These are phyloP conservation scores for Bubo bubo DNA, from an alignment of 2,113 vertebrate species.

Conservation along the genomic window DNA sequence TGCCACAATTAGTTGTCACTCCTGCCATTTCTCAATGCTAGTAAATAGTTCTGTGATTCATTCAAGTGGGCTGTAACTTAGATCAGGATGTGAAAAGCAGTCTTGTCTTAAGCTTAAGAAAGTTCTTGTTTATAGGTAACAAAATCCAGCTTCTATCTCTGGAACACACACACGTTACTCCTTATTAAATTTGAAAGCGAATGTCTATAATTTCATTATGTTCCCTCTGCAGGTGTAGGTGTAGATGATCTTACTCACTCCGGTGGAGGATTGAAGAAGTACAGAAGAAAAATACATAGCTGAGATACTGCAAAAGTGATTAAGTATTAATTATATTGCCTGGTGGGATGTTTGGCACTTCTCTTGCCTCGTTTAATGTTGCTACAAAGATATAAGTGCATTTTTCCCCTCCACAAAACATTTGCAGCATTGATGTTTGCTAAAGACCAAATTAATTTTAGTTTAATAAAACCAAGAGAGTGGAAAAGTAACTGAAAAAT, in stretches of 20 bases:
- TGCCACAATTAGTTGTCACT: background rate
- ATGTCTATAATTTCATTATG: background rate
- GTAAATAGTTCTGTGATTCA: constrained; percentile 2
- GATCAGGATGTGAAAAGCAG: background rate
- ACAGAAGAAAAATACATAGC: background rate
- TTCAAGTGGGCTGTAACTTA: background rate
- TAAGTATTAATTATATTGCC: background rate
- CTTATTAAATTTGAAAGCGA: constrained; percentile 36
- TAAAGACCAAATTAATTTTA: background rate
- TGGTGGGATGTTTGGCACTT: background rate
- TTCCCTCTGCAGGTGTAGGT: background rate
- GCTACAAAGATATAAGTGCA: background rate
- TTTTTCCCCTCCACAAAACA: background rate
- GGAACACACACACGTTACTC: background rate
- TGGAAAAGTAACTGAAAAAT: background rate
- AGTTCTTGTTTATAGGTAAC: background rate
- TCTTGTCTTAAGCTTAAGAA: background rate
- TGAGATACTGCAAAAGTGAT: background rate
- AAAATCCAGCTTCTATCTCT: background rate
- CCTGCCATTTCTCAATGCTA: background rate
- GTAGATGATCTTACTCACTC: background rate
- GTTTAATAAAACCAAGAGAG: background rate
- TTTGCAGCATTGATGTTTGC: background rate
- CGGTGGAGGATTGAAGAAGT: background rate
- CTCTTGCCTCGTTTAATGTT: background rate